A percentile compares a stretch with the other conserved stretches of the same genome.
phyloP scores from a whole-genome alignment of 2,797 vertebrate species.

The Coilia nasus region DNA sequence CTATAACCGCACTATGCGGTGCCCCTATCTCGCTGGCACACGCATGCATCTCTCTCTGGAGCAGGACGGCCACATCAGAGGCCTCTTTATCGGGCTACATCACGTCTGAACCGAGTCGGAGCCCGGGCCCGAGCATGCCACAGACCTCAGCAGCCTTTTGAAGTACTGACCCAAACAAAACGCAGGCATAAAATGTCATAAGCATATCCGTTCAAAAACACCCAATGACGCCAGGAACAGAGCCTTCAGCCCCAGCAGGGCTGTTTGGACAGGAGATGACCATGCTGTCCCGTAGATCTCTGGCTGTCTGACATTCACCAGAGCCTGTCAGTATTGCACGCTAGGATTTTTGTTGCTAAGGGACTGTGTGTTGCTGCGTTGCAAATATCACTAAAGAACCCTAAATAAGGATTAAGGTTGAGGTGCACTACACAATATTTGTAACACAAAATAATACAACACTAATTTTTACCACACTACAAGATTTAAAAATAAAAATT shows the following conservation, averaged over 20 bases:
- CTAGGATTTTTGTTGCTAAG: background rate
- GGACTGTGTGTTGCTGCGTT: too few species aligned
- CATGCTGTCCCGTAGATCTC: conserved; percentile 30
- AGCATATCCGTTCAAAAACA: conserved; percentile 48
- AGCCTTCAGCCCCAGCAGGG: conserved; percentile 36
- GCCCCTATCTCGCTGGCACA: background rate
- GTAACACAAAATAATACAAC: too few species aligned
- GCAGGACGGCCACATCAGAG: conserved; percentile 24
- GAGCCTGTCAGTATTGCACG: conserved; percentile 10
- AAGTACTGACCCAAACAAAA: conserved; percentile 45
- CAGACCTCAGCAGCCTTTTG: conserved; percentile 33
- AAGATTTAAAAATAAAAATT: too few species aligned
- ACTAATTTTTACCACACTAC: too few species aligned
- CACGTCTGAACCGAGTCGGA: background rate
- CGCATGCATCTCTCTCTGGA: conserved; percentile 23
- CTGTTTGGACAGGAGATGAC: conserved; percentile 48
- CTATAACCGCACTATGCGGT: too few species aligned
- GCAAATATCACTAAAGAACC: too few species aligned
- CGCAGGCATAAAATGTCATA: conserved; percentile 46
- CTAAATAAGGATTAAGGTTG: too few species aligned
- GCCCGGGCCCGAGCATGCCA: background rate
- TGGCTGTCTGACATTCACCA: conserved; percentile 50
- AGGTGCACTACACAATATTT: too few species aligned
- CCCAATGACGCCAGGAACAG: conserved; percentile 56
- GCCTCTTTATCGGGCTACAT: background rate